Base-by-base conservation (phyloP, 2,888 invertebrate genomes). In the Sarcophaga subvicina region DNA sequence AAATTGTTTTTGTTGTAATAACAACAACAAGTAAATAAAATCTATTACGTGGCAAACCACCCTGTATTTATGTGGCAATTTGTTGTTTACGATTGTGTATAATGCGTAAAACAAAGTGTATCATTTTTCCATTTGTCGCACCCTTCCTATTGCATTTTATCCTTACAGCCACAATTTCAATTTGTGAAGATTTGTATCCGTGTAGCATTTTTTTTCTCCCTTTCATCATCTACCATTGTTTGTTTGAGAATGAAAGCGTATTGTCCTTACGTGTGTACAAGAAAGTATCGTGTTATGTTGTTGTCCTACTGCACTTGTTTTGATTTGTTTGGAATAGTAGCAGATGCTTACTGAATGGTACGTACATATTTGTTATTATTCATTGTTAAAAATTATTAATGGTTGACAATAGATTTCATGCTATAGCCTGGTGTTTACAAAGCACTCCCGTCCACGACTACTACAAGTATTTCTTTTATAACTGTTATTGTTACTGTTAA, bases 41-140 rank as follows among this genome's bases (percentile, higher is more conserved):
- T 92, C 92, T 92, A 93, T 93, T 93, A 93, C 92, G 93, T 92
- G 93, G 92, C 91, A 91, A 92, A 92, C 93, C 93, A 93, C 93
- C 92, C 92, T 89, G 90, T 91, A 91, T 91, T 92, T 92, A 90
- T 91, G 92, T 91, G 92, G 92, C 93, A 93, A 93, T 93, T 93
- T 93, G 92, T 93, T 92, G 91, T 91, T 92, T 90, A 90, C 90
- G 90, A 91, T 92, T 93, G 91, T 91, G 89, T 88, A 90, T 90
- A 90, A 90, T 90, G 90, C 90, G 90, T 90, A 90, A 91, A 91
- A 91, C 90, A 92, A 92, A 93, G 93, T 93, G 93, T 93, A 92
- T 92, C 92, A 92, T 92, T 92, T 92, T 91, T 91, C 89, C 91
- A 91, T 92, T 92, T 89, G 90, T 87, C 75, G 75, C 78, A 85